Base-by-base conservation (phyloP, 2,888 invertebrate genomes). In the Cataglyphis rosenhaueri region DNA sequence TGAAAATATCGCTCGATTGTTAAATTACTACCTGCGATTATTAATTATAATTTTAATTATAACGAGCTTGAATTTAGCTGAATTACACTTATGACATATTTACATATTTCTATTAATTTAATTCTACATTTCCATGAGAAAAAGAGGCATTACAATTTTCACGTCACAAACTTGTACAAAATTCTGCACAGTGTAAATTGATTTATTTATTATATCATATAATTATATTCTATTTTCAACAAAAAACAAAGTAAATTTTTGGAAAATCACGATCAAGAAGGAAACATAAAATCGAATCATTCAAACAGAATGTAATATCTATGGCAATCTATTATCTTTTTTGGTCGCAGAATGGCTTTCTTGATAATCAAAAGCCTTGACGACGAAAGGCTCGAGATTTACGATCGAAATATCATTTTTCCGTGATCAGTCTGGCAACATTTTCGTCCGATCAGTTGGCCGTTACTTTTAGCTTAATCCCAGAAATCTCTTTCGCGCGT, bases 391-490 rank as follows among this genome's bases (percentile, higher is more conserved):
- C n/a, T 6, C 57, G 9, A 38, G 55, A 79, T 84, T 82, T 86
- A 65, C 21, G 61, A 76, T 73, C 65, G 15, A 52, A 10, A n/a
- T 35, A 48, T 73, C 64, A 82, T 84, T 82, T 81, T 73, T 86
- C 15, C 68, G 55, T 57, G 68, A 87, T 88, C 84, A 75, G 21
- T 55, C 76, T 68, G 82, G 73, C 81, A 79, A 41, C 57, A 41
- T n/a, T 84, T 79, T 74, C 71, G 79, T 86, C 84, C 82, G 84
- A 89, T 89, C 89, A 86, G 83, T 65, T 84, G 79, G 84, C 76
- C 61, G 82, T 73, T 83, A 81, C 70, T 83, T 59, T 70, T 66
- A 76, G 25, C 55, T 82, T 89, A 90, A 90, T 90, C 89, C 89
- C 61, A 74, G 82, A 85, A 88, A 90, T 90, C 89, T 87, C 86